phyloP scores from a whole-genome alignment of 2,113 vertebrate species.

The Tylochromis polylepis region DNA sequence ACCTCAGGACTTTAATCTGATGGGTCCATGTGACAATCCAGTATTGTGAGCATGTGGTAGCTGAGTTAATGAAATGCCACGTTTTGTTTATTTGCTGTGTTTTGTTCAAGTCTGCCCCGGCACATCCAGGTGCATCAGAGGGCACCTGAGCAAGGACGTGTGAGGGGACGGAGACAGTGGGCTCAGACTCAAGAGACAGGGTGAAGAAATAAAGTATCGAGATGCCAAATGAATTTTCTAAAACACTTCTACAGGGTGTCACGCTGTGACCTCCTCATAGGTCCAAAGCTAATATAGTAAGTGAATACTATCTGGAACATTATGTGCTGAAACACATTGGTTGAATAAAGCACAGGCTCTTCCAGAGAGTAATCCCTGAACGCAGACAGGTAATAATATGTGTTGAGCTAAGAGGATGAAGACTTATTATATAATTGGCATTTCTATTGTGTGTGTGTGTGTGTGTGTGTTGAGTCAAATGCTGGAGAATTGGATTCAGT shows the following conservation, averaged over 20 bases:
- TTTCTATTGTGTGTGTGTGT: not conserved
- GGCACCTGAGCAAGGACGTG: not conserved
- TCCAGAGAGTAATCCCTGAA: conserved; percentile 21
- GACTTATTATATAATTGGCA: conserved; percentile 37
- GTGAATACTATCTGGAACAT: not conserved
- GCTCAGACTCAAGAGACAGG: not conserved
- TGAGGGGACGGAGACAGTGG: not conserved
- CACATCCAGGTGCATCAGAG: not conserved
- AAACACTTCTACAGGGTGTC: not conserved
- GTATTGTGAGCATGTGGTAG: not conserved
- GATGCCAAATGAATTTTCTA: not conserved
- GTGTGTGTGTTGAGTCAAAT: not conserved
- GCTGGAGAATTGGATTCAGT: not conserved
- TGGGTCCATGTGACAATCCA: not conserved
- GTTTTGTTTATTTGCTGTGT: not conserved
- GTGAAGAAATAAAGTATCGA: not conserved
- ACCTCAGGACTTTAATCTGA: not conserved
- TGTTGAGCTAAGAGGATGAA: conserved; percentile 33
- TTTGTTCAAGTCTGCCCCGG: not conserved
- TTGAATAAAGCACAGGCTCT: not conserved
- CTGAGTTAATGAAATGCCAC: not conserved
- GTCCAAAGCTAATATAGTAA: not conserved
- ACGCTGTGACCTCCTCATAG: not conserved
- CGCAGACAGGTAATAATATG: conserved; percentile 7
- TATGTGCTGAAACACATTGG: not conserved